Conservation (phyloP, 2,113 vertebrate genomes). For the Craseonycteris thonglongyai region DNA sequence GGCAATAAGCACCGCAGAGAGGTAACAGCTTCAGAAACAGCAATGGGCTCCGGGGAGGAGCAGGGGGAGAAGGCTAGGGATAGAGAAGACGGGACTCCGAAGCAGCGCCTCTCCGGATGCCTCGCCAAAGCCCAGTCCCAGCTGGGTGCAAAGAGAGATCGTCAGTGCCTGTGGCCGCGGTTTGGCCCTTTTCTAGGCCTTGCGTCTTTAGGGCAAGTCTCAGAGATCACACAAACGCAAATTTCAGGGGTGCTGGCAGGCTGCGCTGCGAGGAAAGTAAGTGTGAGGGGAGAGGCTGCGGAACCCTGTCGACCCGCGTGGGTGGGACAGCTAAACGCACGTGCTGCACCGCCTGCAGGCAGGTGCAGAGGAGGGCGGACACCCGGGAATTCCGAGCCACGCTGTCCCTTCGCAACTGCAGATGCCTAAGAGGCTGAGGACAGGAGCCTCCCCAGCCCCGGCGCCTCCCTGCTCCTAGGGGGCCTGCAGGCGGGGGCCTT, state of each 20-base stretch:
- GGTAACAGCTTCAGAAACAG: neutral
- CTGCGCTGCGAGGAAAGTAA: neutral
- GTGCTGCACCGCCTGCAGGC: neutral
- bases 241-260: neutral
- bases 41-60: neutral
- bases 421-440: neutral
- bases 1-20: neutral
- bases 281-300: neutral
- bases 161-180: neutral
- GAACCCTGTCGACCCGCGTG: too few species aligned
- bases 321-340: accelerated
- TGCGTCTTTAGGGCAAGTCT: neutral
- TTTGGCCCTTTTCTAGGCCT: neutral
- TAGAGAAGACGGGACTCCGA: neutral
- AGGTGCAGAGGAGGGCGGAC: neutral
- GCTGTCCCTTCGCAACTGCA: neutral
- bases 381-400: neutral
- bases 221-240: neutral
- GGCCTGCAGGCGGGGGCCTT: too few species aligned
- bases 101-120: neutral
- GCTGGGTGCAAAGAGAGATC: neutral
- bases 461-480: too few species aligned
- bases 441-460: neutral
- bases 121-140: neutral
- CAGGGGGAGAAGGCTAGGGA: neutral